Evolutionary conservation across 2,113 vertebrate genomes (phyloP), one percentile per base, ranked within the genome.

Genomic region (Hyperoodon ampullatus): DNA sequence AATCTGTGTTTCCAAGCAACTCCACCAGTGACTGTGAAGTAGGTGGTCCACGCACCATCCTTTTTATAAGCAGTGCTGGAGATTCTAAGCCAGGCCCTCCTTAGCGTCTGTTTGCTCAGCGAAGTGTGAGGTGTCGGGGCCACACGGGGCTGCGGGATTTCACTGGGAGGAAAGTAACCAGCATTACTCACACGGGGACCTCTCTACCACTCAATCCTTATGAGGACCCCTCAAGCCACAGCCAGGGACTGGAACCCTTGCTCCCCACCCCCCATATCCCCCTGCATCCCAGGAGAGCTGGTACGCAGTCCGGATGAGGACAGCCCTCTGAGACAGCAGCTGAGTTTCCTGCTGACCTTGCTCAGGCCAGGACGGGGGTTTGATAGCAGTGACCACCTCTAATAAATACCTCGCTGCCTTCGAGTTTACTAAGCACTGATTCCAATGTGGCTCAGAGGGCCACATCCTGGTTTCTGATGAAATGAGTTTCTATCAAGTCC

Each of bases 21-120:
- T 28, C 42, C 33, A 30, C 53, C 0, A 8, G 44, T 6, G 14
- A 75, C 7, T 14, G 3, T 70, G 42, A 87, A 77, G 23, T 35
- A 18, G 28, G 12, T 2, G 1, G 7, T 28, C 9, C 19, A 7
- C 1, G 1, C 21, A 0, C 28, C 42, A 7, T n/a, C 24, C 33
- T 55, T 28, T 63, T 42, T 47, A 8, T 42, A 21, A 63, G 39
- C 6, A 0, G 11, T 19, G 35, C 19, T 19, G 16, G 30, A 47
- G 55, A 28, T 8, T 2, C 55, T 35, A 23, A 8, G 42, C 28
- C 66, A 16, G 11, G 42, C 28, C n/a, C 55, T 82, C 50, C 65
- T 65, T 1, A 50, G 23, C 50, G 35, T 11, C 81, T n/a, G 5
- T 24, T 66, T 86, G 42, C 23, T 71, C 44, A 6, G 23, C 21